Percentiles rank a stretch among this genome's conserved stretches.
These are phyloP conservation scores for Cryptocephalus moraei DNA, from an alignment of 2,888 invertebrate genomes.

Conservation along the genomic window DNA sequence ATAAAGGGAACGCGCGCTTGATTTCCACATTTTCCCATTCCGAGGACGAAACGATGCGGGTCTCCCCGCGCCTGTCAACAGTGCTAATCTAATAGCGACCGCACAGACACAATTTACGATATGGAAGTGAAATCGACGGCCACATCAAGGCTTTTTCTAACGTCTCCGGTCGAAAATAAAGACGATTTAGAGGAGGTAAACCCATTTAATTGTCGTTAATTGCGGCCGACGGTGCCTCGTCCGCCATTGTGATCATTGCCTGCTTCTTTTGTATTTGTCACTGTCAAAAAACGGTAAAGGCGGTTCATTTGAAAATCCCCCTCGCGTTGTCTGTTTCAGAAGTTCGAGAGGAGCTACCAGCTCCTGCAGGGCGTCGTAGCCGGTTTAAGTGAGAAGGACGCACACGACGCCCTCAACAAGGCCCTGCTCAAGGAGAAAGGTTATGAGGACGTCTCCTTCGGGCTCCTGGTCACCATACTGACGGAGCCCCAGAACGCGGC, in stretches of 20 bases:
- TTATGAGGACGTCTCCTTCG: conserved; percentile 89
- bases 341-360: conserved; percentile 77
- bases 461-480: conserved; percentile 79
- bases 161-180: conserved; percentile 76
- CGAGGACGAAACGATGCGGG: conserved; percentile 51
- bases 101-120: conserved; percentile 23
- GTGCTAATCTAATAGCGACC: conserved; percentile 47
- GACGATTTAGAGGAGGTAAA: conserved; percentile 86
- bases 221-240: conserved; percentile 41
- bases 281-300: neutral
- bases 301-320: conserved; percentile 19
- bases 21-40: conserved; percentile 17
- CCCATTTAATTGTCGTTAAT: conserved; percentile 20
- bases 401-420: conserved; percentile 83
- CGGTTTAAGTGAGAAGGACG: conserved; percentile 86
- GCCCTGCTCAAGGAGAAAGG: conserved; percentile 79
- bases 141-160: conserved; percentile 69
- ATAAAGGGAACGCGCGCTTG: too few relatives aligned
- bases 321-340: conserved; percentile 49
- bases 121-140: conserved; percentile 31
- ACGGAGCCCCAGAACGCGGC: conserved; percentile 74
- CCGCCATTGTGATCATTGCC: conserved; percentile 43
- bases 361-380: conserved; percentile 66
- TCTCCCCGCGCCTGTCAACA: conserved; percentile 46
- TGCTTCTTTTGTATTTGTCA: conserved; percentile 28